Percentiles rank a stretch among this genome's conserved stretches.
Evolutionary conservation across 2,888 invertebrate species (phyloP).

Genomic region (Leptopilina drosophilae): DNA sequence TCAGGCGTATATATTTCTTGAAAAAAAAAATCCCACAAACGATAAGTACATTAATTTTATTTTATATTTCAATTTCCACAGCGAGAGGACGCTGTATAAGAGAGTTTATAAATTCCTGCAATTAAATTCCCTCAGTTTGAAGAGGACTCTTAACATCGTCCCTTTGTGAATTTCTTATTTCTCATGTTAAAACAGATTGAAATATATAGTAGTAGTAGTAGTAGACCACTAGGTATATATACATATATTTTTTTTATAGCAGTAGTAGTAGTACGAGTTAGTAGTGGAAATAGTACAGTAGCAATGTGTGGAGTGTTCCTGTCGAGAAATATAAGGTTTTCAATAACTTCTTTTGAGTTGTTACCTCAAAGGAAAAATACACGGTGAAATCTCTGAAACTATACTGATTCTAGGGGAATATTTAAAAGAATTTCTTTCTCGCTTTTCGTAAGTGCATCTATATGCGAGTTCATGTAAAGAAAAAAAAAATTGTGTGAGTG

Average conservation of each 20-base stretch:
- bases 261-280: no score
- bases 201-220: background rate
- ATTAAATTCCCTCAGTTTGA: conserved; percentile 11
- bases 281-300: no score
- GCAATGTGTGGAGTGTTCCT: background rate
- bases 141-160: conserved; percentile 3
- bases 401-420: conserved; percentile 12
- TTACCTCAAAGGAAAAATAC: background rate
- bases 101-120: conserved; percentile 4
- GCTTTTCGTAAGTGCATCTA: background rate
- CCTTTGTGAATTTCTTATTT: conserved; percentile 12
- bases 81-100: background rate
- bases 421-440: conserved; percentile 6
- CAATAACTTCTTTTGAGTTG: conserved; percentile 14
- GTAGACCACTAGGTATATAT: background rate
- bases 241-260: no score
- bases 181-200: background rate
- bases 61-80: background rate
- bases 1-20: conserved; percentile 47
- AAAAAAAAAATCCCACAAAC: background rate
- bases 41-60: background rate
- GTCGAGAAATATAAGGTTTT: background rate
- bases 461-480: no score
- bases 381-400: conserved; percentile 9
- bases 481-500: background rate